Evolutionary conservation across 2,113 vertebrate species (phyloP).

Genomic region (Peromyscus californicus): DNA sequence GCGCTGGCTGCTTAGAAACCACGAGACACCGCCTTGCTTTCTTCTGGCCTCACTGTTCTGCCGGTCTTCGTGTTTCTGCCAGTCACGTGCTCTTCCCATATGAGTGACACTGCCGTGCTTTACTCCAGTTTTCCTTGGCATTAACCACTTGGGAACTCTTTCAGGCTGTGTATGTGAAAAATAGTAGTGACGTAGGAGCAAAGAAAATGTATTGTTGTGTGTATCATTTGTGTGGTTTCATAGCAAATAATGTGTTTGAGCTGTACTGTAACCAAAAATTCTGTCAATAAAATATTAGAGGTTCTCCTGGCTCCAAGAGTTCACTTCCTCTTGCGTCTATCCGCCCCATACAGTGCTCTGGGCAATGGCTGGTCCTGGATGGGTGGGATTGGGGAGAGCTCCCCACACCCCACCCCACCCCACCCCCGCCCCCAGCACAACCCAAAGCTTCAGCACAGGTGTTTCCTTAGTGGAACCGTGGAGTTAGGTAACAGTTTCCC

Average conservation of each 20-base stretch:
- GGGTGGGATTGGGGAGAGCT: background rate
- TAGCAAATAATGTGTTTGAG: conserved; percentile 67
- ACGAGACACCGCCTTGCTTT: conserved; percentile 73
- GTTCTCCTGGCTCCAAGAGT: background rate
- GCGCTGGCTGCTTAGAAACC: conserved; percentile 71
- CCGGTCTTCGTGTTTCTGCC: conserved; percentile 73
- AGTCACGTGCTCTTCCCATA: background rate
- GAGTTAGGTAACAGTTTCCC: accelerated
- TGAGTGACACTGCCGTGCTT: conserved; percentile 56
- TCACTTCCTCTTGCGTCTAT: background rate
- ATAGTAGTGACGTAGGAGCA: conserved; percentile 67
- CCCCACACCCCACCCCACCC: no score
- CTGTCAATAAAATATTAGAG: conserved; percentile 74
- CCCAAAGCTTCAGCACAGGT: accelerated
- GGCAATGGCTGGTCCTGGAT: background rate
- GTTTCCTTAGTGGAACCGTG: background rate
- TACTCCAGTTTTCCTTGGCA: conserved; percentile 15
- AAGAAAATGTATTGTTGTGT: conserved; percentile 79
- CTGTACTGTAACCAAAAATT: conserved; percentile 65
- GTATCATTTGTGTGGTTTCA: conserved; percentile 79
- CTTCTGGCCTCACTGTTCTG: conserved; percentile 70
- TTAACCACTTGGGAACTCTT: conserved; percentile 51
- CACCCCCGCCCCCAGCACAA: no score
- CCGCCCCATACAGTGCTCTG: accelerated
- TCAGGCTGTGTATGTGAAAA: conserved; percentile 82